Evolutionary conservation across 2,113 vertebrate species (phyloP).

Genomic region (Dipodomys spectabilis): DNA sequence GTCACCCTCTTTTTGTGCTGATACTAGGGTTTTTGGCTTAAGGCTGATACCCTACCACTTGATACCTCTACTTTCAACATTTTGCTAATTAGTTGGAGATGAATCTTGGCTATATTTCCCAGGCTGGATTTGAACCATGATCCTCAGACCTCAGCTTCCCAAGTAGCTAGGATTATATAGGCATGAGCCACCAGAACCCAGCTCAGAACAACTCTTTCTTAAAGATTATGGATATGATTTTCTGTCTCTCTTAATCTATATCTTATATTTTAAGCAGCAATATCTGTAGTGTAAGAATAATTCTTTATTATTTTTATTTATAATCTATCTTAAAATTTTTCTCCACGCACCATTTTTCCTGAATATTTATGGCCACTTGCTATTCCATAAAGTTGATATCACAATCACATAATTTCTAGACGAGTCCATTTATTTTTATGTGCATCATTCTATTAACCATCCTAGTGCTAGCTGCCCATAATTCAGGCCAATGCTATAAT

Average conservation of each 20-base stretch:
- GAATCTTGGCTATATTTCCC: too few relatives aligned
- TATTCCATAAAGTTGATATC: not conserved
- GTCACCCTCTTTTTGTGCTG: too few relatives aligned
- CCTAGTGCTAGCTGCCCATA: not conserved
- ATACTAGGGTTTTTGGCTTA: too few relatives aligned
- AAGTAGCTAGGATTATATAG: too few relatives aligned
- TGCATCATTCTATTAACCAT: not conserved
- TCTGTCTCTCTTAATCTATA: not conserved
- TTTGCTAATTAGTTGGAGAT: too few relatives aligned
- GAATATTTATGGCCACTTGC: not conserved
- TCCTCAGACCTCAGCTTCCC: not conserved
- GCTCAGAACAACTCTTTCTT: not conserved
- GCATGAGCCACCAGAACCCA: too few relatives aligned
- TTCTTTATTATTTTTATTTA: conserved; percentile 48
- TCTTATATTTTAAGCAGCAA: conserved; percentile 41
- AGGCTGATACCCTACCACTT: too few relatives aligned
- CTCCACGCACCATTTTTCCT: not conserved
- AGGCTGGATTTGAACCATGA: too few relatives aligned
- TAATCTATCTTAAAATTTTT: conserved; percentile 16
- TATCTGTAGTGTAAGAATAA: not conserved
- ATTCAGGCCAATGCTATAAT: not conserved
- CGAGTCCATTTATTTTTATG: conserved; percentile 25
- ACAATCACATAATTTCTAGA: conserved; percentile 18
- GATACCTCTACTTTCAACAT: too few relatives aligned
- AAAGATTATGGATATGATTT: not conserved